phyloP scores from a whole-genome alignment of 2,797 vertebrate genomes.

The Nannoperca australis region DNA sequence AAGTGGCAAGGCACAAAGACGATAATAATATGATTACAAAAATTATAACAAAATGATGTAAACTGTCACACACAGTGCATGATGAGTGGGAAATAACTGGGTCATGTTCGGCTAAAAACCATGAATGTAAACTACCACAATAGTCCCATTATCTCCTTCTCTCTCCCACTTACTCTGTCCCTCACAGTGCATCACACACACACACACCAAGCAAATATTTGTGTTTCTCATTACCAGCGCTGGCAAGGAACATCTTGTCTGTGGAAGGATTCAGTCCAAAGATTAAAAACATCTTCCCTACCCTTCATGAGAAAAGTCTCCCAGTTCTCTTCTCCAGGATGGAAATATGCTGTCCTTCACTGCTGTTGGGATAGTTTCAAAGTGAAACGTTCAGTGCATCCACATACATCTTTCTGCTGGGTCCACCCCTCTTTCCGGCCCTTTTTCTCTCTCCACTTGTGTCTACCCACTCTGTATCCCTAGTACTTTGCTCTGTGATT shows the following conservation, averaged over 20 bases:
- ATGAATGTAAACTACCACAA: constrained; percentile 44
- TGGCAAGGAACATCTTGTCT: constrained; percentile 35
- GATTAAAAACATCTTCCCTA: constrained; percentile 55
- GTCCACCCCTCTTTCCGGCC: constrained; percentile 65
- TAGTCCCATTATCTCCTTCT: constrained; percentile 49
- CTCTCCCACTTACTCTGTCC: constrained; percentile 19
- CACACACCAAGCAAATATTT: constrained; percentile 47
- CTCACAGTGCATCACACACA: neutral
- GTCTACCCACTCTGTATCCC: constrained; percentile 28
- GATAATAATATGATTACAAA: neutral
- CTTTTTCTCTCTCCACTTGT: constrained; percentile 56
- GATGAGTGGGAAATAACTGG: constrained; percentile 40
- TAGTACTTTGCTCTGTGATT: constrained; percentile 9
- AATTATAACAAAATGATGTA: neutral
- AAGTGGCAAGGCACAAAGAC: neutral
- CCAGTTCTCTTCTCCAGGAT: constrained; percentile 37
- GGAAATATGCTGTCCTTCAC: constrained; percentile 39
- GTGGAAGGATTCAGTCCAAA: constrained; percentile 41
- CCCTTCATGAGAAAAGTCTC: constrained; percentile 31
- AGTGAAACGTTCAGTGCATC: constrained; percentile 49
- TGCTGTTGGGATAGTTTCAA: constrained; percentile 36
- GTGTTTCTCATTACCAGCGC: constrained; percentile 67
- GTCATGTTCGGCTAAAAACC: constrained; percentile 37
- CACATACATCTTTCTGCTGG: constrained; percentile 42
- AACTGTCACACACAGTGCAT: constrained; percentile 12